Conservation (phyloP, 1,140 invertebrate genomes). For the Oreohelix idahoensis region DNA sequence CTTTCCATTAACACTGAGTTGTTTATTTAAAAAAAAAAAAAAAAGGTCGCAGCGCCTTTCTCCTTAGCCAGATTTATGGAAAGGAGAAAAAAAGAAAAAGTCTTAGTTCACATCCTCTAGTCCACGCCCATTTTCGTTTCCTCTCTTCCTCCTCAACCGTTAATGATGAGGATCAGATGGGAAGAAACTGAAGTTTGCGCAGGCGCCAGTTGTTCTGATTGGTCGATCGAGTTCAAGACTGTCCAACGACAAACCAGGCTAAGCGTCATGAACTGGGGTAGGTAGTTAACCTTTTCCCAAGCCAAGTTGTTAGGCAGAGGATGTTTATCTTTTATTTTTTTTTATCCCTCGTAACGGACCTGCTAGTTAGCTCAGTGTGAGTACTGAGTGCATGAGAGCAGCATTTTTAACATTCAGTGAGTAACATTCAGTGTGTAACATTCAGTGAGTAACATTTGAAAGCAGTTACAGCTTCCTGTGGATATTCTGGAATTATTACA, state of each 20-base stretch:
- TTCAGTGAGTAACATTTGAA: too few relatives aligned
- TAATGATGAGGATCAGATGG: not conserved
- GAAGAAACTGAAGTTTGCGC: not conserved
- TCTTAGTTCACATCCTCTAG: not conserved
- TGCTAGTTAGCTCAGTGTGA: too few relatives aligned
- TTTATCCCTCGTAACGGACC: too few relatives aligned
- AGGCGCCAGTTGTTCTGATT: conserved; percentile 6
- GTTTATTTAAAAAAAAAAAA: too few relatives aligned
- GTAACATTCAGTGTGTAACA: too few relatives aligned
- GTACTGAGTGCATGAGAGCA: too few relatives aligned
- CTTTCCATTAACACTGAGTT: too few relatives aligned
- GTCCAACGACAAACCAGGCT: not conserved
- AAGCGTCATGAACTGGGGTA: not conserved
- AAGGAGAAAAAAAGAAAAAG: conserved; percentile 3
- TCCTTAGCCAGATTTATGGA: too few relatives aligned
- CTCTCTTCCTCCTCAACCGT: not conserved
- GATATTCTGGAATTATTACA: too few relatives aligned
- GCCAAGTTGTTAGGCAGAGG: not conserved
- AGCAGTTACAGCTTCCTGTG: too few relatives aligned
- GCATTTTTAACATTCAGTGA: too few relatives aligned
- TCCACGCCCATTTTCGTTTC: not conserved
- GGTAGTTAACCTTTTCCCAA: not conserved
- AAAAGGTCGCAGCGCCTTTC: too few relatives aligned
- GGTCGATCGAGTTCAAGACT: not conserved
- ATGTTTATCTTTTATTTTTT: not conserved